phyloP scores from a whole-genome alignment of 1,140 invertebrate species.

The Homalodisca vitripennis region DNA sequence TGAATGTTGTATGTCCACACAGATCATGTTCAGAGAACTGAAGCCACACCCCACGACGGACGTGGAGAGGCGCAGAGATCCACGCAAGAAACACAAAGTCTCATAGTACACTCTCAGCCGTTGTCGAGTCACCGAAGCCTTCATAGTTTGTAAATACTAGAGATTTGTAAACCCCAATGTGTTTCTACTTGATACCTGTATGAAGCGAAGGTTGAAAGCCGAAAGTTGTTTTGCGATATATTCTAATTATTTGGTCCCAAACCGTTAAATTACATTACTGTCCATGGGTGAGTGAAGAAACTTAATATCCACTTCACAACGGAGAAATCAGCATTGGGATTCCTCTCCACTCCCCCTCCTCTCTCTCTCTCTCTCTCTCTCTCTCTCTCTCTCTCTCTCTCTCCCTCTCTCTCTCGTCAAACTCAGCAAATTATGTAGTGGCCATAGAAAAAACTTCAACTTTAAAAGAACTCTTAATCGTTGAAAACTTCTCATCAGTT shows the following conservation, averaged over 20 bases:
- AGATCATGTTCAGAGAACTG: slow-evolving; percentile 55
- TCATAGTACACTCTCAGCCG: slow-evolving; percentile 20
- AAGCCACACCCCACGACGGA: slow-evolving; percentile 54
- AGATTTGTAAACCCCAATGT: background rate
- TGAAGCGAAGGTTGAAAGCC: background rate
- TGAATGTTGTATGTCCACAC: slow-evolving; percentile 38
- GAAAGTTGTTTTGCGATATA: background rate
- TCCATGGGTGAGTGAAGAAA: background rate
- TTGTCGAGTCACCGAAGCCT: background rate
- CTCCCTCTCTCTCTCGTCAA: no score
- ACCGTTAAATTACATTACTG: background rate
- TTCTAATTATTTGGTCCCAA: background rate
- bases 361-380: no score
- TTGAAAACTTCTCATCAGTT: no score
- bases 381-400: no score
- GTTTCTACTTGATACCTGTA: background rate
- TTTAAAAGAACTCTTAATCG: no score
- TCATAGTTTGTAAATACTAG: background rate
- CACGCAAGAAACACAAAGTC: slow-evolving; percentile 57
- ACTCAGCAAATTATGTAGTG: no score
- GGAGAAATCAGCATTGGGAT: no score
- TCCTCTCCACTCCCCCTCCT: no score
- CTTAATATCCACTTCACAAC: no score
- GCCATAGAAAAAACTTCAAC: no score
- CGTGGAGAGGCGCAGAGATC: slow-evolving; percentile 51